Conservation (phyloP, 1,140 invertebrate species). For the Drosophila athabasca region DNA sequence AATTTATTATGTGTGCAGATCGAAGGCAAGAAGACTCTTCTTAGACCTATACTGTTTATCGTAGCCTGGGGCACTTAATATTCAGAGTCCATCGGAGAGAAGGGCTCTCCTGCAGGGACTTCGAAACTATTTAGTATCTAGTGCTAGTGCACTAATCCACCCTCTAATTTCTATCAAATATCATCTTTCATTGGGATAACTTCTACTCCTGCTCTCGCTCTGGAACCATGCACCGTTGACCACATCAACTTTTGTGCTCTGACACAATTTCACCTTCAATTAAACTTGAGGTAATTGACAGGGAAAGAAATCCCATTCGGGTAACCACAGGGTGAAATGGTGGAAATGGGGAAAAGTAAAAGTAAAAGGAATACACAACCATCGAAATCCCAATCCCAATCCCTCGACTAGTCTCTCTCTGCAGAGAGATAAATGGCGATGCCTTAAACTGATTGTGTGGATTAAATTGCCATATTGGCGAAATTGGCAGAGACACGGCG, state of each 20-base stretch:
- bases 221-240: slow-evolving; percentile 26
- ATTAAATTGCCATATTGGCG: slow-evolving; percentile 83
- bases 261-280: slow-evolving; percentile 78
- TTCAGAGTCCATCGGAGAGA: too few relatives aligned
- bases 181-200: slow-evolving; percentile 38
- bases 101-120: neutral
- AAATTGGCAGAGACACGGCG: slow-evolving; percentile 69
- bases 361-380: slow-evolving; percentile 43
- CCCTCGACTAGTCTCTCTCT: slow-evolving; percentile 3
- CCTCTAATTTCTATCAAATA: slow-evolving; percentile 17
- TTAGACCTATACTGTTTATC: neutral
- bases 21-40: too few relatives aligned
- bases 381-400: slow-evolving; percentile 9
- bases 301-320: slow-evolving; percentile 55
- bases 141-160: slow-evolving; percentile 18
- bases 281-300: slow-evolving; percentile 80
- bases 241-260: slow-evolving; percentile 56
- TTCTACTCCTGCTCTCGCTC: neutral
- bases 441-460: slow-evolving; percentile 81
- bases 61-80: neutral
- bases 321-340: slow-evolving; percentile 25
- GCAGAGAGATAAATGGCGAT: slow-evolving; percentile 75
- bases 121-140: slow-evolving; percentile 37
- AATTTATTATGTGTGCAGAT: too few relatives aligned
- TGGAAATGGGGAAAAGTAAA: slow-evolving; percentile 7